A percentile compares a stretch with the other conserved stretches of the same genome.
These are phyloP conservation scores for Gadopsis bispinosus DNA, from an alignment of 2,797 vertebrate genomes.

Conservation along the genomic window DNA sequence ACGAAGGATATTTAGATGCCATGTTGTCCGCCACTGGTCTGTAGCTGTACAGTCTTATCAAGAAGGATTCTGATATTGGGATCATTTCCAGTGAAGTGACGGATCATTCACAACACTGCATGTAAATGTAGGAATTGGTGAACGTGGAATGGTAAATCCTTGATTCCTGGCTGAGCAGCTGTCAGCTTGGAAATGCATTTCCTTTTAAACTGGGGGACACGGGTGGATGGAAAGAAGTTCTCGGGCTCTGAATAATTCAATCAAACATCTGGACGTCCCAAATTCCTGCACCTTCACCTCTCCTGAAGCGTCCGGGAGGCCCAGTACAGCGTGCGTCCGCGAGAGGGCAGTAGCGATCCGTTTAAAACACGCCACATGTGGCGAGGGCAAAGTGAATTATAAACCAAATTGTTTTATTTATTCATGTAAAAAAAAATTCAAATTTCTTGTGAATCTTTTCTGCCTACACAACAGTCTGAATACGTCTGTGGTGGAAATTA, in stretches of 20 bases:
- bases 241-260: constrained; percentile 30
- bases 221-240: background rate
- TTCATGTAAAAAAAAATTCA: no score
- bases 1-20: background rate
- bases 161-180: background rate
- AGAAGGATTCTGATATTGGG: background rate
- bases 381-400: background rate
- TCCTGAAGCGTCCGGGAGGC: background rate
- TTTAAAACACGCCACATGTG: background rate
- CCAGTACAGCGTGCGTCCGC: constrained; percentile 24
- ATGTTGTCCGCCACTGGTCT: background rate
- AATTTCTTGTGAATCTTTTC: background rate
- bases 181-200: background rate
- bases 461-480: background rate
- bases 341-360: constrained; percentile 56
- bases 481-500: background rate
- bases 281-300: constrained; percentile 1
- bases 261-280: constrained; percentile 48
- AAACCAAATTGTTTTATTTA: background rate
- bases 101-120: background rate
- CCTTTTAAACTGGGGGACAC: background rate
- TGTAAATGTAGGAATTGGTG: background rate
- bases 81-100: background rate
- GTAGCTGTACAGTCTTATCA: background rate
- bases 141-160: background rate